Evolutionary conservation across 2,113 vertebrate species (phyloP), one percentile per base, ranked within the genome.

Genomic region (human): DNA sequence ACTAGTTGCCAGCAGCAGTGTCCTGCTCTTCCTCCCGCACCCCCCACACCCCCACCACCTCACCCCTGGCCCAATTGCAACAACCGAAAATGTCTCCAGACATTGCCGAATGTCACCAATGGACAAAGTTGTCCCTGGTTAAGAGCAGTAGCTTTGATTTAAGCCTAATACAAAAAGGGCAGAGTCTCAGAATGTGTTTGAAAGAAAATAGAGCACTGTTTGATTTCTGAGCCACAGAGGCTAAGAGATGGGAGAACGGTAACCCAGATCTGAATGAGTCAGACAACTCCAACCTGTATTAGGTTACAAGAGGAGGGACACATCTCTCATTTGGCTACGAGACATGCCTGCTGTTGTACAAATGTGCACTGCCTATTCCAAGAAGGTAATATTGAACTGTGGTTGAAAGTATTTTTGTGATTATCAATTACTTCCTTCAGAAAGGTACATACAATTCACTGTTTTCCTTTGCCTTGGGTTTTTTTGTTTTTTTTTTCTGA

Each of bases 191-290:
- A 8, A 78, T 10, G 6, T 59, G 61, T 70, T 82, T 43, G 66
- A 80, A 48, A 70, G 38, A 85, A 93, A 79, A 66, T 20, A 48
- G 32, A 87, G 22, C 23, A 25, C 75, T 30, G 4, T 64, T 90
- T 96, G 55, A 35, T 94, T 93, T 93, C 57, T 64, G 50, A 94
- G 32, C 18, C n/a, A 50, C 35, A 84, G 66, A 94, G 82, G 45
- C 73, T 61, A 50, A 76, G 64, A 81, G 52, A 59, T 27, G 8
- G 64, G 17, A 78, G 80, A 76, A n/a, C 2, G 0, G 32, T 27
- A 72, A 22, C n/a, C 32, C 38, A 55, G 35, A n/a, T n/a, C 7
- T 73, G 64, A 93, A 9, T 55, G 12, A 80, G 40, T 78, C n/a
- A 22, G 83, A 59, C 23, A 76, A 38, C 4, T 17, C 27, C 27